Conservation (phyloP, 2,113 vertebrate species). For the Trichomycterus rosablanca region DNA sequence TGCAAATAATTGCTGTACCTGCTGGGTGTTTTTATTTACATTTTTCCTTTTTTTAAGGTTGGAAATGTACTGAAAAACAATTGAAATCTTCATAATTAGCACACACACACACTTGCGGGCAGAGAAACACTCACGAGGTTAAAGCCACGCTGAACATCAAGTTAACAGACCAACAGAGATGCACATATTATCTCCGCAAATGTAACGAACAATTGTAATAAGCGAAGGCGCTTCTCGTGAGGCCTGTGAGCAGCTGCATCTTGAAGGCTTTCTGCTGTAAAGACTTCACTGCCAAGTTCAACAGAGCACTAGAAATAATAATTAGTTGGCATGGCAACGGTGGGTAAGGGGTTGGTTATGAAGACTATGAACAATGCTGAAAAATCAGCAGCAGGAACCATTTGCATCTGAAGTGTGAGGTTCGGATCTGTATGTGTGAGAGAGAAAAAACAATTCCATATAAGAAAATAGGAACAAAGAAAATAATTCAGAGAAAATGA, state of each 20-base stretch:
- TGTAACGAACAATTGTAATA: constrained; percentile 24
- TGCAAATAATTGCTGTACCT: too few species aligned
- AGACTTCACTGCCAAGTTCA: constrained; percentile 47
- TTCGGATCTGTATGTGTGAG: constrained; percentile 18
- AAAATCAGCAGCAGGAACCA: constrained; percentile 33
- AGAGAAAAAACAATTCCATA: not conserved
- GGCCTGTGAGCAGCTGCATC: constrained; percentile 23
- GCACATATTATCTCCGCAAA: not conserved
- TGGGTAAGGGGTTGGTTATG: constrained; percentile 28
- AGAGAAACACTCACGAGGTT: too few species aligned
- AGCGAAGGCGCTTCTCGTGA: constrained; percentile 21
- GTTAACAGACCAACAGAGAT: constrained; percentile 15
- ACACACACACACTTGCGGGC: too few species aligned
- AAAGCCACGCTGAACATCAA: constrained; percentile 19
- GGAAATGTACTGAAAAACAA: too few species aligned
- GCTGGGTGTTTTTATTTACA: too few species aligned
- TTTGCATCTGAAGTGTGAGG: constrained; percentile 42
- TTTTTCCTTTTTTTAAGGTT: too few species aligned
- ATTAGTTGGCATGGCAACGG: constrained; percentile 46
- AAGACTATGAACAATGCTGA: constrained; percentile 36
- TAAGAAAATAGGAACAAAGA: constrained; percentile 4
- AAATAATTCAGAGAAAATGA: not conserved
- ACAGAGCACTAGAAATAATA: constrained; percentile 47
- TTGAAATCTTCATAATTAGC: not conserved
- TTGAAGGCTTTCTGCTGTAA: constrained; percentile 28